These are phyloP conservation scores for Dicroscelio sp. DNA, from an alignment of 2,888 invertebrate genomes.

Conservation along the genomic window DNA sequence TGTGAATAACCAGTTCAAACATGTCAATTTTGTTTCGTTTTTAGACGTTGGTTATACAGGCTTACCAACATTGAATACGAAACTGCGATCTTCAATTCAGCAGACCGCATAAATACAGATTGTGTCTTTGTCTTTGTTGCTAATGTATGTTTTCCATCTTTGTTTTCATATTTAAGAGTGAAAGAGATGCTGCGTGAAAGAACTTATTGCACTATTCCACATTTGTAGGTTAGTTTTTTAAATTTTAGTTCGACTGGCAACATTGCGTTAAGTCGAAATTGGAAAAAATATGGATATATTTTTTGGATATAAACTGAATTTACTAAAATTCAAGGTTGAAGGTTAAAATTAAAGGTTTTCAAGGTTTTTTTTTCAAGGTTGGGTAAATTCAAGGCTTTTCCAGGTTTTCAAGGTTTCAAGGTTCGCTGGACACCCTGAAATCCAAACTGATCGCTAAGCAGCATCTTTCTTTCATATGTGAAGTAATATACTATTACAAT, in stretches of 20 bases:
- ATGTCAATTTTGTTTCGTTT: neutral
- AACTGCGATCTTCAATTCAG: neutral
- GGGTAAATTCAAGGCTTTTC: neutral
- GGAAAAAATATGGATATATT: conserved; percentile 3
- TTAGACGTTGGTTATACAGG: neutral
- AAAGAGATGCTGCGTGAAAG: neutral
- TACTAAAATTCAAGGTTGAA: neutral
- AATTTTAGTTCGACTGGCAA: neutral
- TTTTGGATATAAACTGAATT: neutral
- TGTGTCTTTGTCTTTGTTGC: neutral
- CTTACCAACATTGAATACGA: conserved; percentile 1
- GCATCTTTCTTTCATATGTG: too few species aligned
- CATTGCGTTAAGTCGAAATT: neutral
- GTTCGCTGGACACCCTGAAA: conserved; percentile 10
- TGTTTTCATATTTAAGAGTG: neutral
- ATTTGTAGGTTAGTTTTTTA: neutral
- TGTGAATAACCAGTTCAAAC: neutral
- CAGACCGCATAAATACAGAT: neutral
- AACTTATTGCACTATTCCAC: neutral
- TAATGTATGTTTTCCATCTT: neutral
- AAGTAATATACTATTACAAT: too few species aligned
- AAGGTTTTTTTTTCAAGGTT: conserved; percentile 5
- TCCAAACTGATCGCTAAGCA: too few species aligned
- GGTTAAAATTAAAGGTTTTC: neutral
- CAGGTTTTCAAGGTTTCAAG: conserved; percentile 6